Evolutionary conservation across 2,888 invertebrate species (phyloP), one percentile per base, ranked within the genome.

Genomic region (Limnephilus lunatus): DNA sequence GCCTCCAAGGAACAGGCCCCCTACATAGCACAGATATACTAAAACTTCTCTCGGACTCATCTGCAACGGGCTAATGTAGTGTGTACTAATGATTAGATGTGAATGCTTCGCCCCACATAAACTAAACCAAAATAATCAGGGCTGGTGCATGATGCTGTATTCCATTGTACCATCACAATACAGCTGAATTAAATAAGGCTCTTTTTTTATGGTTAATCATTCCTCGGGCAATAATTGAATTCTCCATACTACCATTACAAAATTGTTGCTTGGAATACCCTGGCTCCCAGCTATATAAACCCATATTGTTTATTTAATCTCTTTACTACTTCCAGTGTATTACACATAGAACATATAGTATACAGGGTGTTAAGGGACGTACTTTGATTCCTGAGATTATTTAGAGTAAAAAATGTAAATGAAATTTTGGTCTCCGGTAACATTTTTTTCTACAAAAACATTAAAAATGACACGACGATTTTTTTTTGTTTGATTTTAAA

Each of bases 21-120:
- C 53, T 53, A 87, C 68, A 48, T 31, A n/a, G 19, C 87, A 3
- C 87, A 86, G 39, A 83, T 83, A n/a, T 83, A 83, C 32, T 83
- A n/a, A 83, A 25, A 35, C 19, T 44, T 12, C 44, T 44, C 44
- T 12, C 12, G 11, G 44, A 82, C 30, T 31, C 82, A 4, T 82
- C 48, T 48, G 15, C 48, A 48, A 48, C 15, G 2, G 48, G 15
- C 48, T 48, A 48, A 48, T 14, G 15, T 48, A 19, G 3, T 53
- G 53, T 53, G 14, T 15, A 53, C 19, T 53, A 19, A 19, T 53
- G 53, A 53, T 53, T 53, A 53, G 53, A 19, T 19, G 15, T 53
- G 53, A 19, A 53, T 2, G 53, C 53, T 19, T 53, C 5, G 15
- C 68, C n/a, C 68, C 68, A 25, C 68, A 68, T n/a, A 25, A 25